These are phyloP conservation scores for Oryzias woworae DNA, from an alignment of 2,113 vertebrate species.

Conservation along the genomic window DNA sequence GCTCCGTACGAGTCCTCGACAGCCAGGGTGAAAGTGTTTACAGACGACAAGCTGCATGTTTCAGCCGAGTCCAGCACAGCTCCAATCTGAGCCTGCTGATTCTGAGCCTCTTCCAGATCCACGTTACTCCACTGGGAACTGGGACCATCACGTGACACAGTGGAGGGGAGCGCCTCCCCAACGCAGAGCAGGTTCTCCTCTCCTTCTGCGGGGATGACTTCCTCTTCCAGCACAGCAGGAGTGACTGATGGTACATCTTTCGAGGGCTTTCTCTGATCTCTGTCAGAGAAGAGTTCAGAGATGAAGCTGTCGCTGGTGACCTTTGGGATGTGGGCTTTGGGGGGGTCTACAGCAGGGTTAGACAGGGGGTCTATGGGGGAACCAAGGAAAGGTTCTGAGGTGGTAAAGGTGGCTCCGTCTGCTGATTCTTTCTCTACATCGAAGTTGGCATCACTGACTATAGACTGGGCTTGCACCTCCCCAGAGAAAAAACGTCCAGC, in stretches of 20 bases:
- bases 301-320: constrained; percentile 84
- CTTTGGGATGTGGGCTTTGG: constrained; percentile 73
- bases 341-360: constrained; percentile 16
- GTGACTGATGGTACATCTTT: constrained; percentile 3
- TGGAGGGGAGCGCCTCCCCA: constrained; percentile 18
- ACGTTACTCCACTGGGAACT: constrained; percentile 91
- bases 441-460: constrained; percentile 77
- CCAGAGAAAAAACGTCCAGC: constrained; percentile 94
- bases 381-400: constrained; percentile 1
- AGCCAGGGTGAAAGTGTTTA: constrained; percentile 78
- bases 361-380: constrained; percentile 10
- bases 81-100: constrained; percentile 50
- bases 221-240: constrained; percentile 63
- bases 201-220: constrained; percentile 1
- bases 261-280: constrained; percentile 45
- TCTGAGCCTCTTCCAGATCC: constrained; percentile 86
- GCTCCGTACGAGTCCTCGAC: constrained; percentile 81
- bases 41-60: constrained; percentile 81
- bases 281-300: constrained; percentile 79
- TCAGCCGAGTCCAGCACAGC: constrained; percentile 66
- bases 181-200: constrained; percentile 19
- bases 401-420: constrained; percentile 10
- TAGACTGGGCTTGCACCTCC: constrained; percentile 82
- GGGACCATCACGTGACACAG: constrained; percentile 40
- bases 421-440: constrained; percentile 70